Evolutionary conservation across 2,888 invertebrate genomes (phyloP).

Genomic region (Sphaerophoria rueppellii): DNA sequence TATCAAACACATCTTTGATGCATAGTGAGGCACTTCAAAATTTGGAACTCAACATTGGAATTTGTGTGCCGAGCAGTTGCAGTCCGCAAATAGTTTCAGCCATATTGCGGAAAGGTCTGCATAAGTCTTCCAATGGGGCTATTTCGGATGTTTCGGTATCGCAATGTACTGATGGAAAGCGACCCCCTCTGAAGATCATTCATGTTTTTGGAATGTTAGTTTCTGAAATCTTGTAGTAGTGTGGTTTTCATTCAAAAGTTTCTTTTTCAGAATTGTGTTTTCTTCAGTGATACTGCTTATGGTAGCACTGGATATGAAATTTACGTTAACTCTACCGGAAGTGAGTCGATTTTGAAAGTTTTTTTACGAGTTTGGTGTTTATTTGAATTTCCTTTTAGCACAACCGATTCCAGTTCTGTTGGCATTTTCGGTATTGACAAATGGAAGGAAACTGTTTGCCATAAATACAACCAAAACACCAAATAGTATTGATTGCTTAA

Average conservation of each 20-base stretch:
- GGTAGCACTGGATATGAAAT: neutral
- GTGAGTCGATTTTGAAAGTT: constrained; percentile 11
- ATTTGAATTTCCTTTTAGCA: too few species aligned
- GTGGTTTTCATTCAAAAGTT: neutral
- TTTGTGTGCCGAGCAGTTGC: constrained; percentile 41
- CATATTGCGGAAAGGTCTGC: constrained; percentile 2
- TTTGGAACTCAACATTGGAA: constrained; percentile 4
- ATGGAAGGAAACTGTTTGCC: constrained; percentile 51
- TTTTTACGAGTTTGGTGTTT: neutral
- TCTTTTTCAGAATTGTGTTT: constrained; percentile 34
- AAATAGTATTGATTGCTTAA: constrained; percentile 23
- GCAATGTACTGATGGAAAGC: constrained; percentile 34
- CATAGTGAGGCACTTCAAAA: neutral
- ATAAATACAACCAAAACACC: constrained; percentile 31
- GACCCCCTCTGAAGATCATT: neutral
- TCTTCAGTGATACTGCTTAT: neutral
- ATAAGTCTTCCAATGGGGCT: constrained; percentile 3
- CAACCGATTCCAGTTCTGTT: constrained; percentile 22
- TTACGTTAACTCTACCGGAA: neutral
- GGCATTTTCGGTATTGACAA: constrained; percentile 55
- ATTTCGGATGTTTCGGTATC: constrained; percentile 10
- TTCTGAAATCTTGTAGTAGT: neutral
- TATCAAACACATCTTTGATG: neutral
- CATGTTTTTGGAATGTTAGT: constrained; percentile 53
- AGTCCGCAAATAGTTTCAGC: constrained; percentile 8